Base-by-base conservation (phyloP, 2,888 invertebrate genomes). In the Rhamnusium bicolor region DNA sequence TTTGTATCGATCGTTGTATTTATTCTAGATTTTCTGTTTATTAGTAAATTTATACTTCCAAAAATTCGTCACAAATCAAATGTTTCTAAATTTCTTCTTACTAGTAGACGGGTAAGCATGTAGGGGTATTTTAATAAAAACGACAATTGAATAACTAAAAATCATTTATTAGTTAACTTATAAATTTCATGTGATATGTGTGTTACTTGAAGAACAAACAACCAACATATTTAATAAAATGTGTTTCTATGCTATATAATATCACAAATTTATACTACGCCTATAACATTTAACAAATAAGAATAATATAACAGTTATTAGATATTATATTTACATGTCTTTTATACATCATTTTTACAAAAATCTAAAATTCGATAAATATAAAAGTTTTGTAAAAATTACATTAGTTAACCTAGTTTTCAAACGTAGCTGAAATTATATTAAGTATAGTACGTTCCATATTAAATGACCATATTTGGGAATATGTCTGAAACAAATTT, bases 261-360 rank as follows among this genome's bases (percentile, higher is more conserved):
- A 70, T 70, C 70, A 70, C 70, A 70, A 70, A 70, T 18, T 56
- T 54, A 69, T 70, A 14, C 70, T 70, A 70, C 70, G 56, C 16
- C 70, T 70, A 70, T 70, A 63, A 70, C 70, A 70, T 63, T 70
- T 63, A 70, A 70, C 70, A 63, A 54, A 62, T 70, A 61, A 62
- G 60, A 53, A 63, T 62, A 70, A 16, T 63, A 46, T 46, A 40
- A 61, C 46, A 61, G 46, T 61, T 56, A 46, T 67, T 51, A 62
- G 47, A 62, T 51, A 65, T 67, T 40, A 46, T 67, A 67, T 67
- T 54, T 67, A 67, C 67, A 67, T 14, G 46, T 53, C 14, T 40
- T 54, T 65, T 65, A 65, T 67, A 67, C 67, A 67, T 56, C 24
- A 46, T 67, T 67, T 67, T 67, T 67, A 67, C 67, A 67, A 67